Conservation (phyloP, 2,888 invertebrate genomes). For the Ichneumoninae sp. region DNA sequence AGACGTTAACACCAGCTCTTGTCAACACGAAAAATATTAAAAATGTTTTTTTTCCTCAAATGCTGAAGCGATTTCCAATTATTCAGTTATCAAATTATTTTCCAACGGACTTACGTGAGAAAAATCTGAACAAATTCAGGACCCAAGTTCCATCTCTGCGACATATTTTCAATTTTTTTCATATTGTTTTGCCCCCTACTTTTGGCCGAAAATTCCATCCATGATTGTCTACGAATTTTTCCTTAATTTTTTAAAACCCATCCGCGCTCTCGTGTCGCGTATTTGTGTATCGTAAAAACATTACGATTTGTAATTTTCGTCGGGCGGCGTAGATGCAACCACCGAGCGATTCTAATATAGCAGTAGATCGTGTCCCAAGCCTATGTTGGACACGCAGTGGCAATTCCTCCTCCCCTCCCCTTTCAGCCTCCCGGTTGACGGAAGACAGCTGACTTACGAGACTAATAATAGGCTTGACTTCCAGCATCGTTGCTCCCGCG, state of each 20-base stretch:
- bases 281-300: slow-evolving; percentile 13
- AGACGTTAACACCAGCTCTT: neutral
- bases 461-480: slow-evolving; percentile 65
- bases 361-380: slow-evolving; percentile 32
- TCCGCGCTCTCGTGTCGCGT: neutral
- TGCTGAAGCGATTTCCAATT: neutral
- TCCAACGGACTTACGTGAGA: neutral
- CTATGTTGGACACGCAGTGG: slow-evolving; percentile 26
- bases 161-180: neutral
- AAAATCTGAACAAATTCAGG: neutral
- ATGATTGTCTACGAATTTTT: neutral
- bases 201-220: neutral
- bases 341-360: slow-evolving; percentile 28
- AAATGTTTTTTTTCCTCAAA: neutral
- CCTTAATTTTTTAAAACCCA: neutral
- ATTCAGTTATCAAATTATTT: neutral
- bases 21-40: neutral
- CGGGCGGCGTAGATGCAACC: slow-evolving; percentile 17
- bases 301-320: slow-evolving; percentile 42
- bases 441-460: slow-evolving; percentile 66
- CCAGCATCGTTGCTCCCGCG: slow-evolving; percentile 58
- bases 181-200: neutral
- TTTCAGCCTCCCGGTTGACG: slow-evolving; percentile 56
- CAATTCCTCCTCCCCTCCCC: slow-evolving; percentile 22
- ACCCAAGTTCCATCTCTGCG: neutral